These are phyloP conservation scores for Talpa occidentalis DNA, from an alignment of 2,113 vertebrate species.

Conservation along the genomic window DNA sequence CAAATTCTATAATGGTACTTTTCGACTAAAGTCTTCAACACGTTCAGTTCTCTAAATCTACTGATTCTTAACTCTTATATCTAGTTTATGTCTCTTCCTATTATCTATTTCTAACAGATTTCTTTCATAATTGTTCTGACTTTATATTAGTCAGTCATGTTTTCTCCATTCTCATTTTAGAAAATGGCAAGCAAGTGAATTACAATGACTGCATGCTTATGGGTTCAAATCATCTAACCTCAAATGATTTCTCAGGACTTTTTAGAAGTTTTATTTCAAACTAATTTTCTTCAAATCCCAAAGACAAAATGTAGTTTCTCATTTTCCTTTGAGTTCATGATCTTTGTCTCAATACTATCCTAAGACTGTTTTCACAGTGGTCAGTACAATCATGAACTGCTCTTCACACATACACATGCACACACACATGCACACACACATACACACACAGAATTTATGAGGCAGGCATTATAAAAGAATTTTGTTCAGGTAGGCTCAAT, in stretches of 20 bases:
- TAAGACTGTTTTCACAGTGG: neutral
- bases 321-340: neutral
- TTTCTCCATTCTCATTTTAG: neutral
- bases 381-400: neutral
- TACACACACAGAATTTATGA: neutral
- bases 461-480: neutral
- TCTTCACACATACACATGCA: no score
- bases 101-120: neutral
- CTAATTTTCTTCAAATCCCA: neutral
- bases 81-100: neutral
- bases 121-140: neutral
- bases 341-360: neutral
- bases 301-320: neutral
- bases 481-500: neutral
- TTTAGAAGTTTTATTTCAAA: neutral
- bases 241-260: neutral
- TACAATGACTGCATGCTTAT: neutral
- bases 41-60: neutral
- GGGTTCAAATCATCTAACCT: neutral
- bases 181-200: neutral
- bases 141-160: neutral
- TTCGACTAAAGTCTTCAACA: neutral
- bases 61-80: neutral
- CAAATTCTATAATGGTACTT: neutral
- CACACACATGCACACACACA: no score